Percentiles rank a stretch among this genome's conserved stretches.
These are phyloP conservation scores for Vultur gryphus DNA, from an alignment of 2,797 vertebrate species.

Conservation along the genomic window DNA sequence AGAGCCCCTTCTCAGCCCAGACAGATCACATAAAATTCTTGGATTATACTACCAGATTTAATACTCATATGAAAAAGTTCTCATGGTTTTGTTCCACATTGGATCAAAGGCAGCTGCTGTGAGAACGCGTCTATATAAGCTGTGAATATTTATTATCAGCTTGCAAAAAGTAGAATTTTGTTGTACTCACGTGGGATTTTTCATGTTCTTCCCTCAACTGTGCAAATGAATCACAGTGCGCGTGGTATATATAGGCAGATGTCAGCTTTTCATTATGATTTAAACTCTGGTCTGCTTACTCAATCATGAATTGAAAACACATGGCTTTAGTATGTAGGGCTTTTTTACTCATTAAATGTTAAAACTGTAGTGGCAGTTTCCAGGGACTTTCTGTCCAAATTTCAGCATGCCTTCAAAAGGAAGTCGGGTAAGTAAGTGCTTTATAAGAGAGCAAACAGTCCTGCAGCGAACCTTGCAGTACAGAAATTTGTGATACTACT, in stretches of 20 bases:
- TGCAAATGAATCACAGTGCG: neutral
- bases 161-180: neutral
- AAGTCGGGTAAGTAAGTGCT: neutral
- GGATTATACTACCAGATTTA: neutral
- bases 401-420: neutral
- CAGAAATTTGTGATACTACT: neutral
- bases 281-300: neutral
- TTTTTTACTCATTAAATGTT: neutral
- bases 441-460: neutral
- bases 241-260: fast-evolving
- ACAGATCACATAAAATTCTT: neutral
- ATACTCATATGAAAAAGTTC: neutral
- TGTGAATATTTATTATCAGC: neutral
- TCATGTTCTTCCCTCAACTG: neutral
- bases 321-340: neutral
- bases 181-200: neutral
- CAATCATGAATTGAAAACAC: conserved; percentile 41
- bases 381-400: neutral
- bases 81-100: neutral
- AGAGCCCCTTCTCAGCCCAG: neutral
- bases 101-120: neutral
- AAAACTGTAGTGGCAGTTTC: neutral
- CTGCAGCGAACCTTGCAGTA: neutral
- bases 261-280: conserved; percentile 17
- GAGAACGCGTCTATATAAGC: neutral